A percentile compares a stretch with the other conserved stretches of the same genome.
phyloP scores from a whole-genome alignment of 2,113 vertebrate species.

The Arizona elegans region DNA sequence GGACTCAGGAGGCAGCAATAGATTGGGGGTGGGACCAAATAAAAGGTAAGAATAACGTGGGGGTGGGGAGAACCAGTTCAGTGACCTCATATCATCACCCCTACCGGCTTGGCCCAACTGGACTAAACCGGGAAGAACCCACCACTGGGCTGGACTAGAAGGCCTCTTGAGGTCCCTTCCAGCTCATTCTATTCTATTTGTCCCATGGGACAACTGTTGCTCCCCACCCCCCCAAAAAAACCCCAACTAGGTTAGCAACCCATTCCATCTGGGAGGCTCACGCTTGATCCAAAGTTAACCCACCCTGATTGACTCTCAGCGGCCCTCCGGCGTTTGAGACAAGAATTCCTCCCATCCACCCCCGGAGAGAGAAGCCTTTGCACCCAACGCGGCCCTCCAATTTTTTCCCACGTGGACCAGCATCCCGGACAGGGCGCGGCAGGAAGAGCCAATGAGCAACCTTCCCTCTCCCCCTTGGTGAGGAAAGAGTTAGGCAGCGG shows the following conservation, averaged over 20 bases:
- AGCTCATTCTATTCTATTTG: neutral
- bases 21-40: no score
- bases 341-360: neutral
- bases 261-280: neutral
- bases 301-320: no score
- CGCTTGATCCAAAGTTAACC: neutral
- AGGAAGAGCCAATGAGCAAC: neutral
- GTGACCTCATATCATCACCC: no score
- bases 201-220: neutral
- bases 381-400: neutral
- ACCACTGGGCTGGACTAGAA: neutral
- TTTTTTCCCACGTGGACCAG: neutral
- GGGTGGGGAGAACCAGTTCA: no score
- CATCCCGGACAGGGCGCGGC: neutral
- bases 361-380: neutral
- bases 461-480: accelerated
- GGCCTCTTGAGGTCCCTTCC: neutral
- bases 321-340: accelerated
- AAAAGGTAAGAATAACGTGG: no score
- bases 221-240: neutral
- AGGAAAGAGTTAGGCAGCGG: constrained; percentile 51
- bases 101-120: no score
- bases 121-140: no score
- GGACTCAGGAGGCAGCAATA: no score
- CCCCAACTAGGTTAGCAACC: neutral